These are phyloP conservation scores for Thamnaconus septentrionalis DNA, from an alignment of 2,113 vertebrate species.

Conservation along the genomic window DNA sequence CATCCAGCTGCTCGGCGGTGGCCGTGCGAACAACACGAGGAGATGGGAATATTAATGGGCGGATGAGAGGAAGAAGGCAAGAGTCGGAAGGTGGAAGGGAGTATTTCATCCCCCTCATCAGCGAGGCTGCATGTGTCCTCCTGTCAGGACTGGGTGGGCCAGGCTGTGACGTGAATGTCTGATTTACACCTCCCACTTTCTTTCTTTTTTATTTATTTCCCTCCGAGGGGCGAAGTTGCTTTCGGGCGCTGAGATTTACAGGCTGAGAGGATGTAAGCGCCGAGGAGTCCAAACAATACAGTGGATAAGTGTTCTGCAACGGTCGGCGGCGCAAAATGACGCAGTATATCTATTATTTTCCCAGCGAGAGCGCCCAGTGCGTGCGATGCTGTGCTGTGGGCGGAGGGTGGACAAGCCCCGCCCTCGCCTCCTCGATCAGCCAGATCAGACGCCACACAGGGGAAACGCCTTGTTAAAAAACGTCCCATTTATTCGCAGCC, in stretches of 20 bases:
- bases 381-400: background rate
- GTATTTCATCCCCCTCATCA: constrained; percentile 62
- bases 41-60: constrained; percentile 47
- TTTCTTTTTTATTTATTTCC: background rate
- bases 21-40: constrained; percentile 20
- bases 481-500: constrained; percentile 48
- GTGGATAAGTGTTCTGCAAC: background rate
- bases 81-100: constrained; percentile 34
- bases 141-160: constrained; percentile 58
- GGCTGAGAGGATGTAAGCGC: background rate
- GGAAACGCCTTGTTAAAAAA: constrained; percentile 38
- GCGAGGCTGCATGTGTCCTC: constrained; percentile 65
- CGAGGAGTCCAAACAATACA: background rate
- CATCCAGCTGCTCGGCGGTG: constrained; percentile 62
- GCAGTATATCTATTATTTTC: background rate
- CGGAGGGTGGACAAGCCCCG: too few relatives aligned
- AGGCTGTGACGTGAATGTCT: constrained; percentile 58
- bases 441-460: constrained; percentile 26
- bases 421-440: constrained; percentile 22
- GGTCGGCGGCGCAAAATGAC: too few relatives aligned
- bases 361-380: too few relatives aligned
- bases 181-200: constrained; percentile 25
- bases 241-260: constrained; percentile 21
- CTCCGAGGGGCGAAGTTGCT: constrained; percentile 1
- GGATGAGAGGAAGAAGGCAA: constrained; percentile 54